Percentiles rank a stretch among this genome's conserved stretches.
Conservation (phyloP, 1,140 invertebrate genomes). For the Drosophila sechellia region DNA sequence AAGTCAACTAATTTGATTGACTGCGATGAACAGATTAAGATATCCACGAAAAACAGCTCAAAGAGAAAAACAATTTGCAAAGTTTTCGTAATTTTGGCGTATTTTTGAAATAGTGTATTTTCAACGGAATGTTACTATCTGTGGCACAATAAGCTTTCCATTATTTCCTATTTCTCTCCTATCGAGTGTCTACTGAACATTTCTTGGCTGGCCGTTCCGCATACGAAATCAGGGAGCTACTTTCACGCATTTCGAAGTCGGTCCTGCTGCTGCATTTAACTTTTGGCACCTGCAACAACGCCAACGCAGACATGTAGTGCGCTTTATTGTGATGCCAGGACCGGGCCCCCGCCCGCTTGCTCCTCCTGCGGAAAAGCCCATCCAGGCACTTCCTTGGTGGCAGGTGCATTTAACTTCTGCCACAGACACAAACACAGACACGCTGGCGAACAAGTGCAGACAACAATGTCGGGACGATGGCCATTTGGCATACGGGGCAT, state of each 20-base stretch:
- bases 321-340: constrained; percentile 19
- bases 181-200: not conserved
- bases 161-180: not conserved
- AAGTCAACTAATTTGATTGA: too few species aligned
- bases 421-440: constrained; percentile 59
- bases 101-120: too few species aligned
- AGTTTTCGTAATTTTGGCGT: too few species aligned
- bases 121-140: too few species aligned
- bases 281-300: constrained; percentile 64
- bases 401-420: constrained; percentile 80
- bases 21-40: too few species aligned
- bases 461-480: constrained; percentile 65
- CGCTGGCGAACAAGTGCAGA: constrained; percentile 44
- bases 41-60: too few species aligned
- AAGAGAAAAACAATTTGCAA: too few species aligned
- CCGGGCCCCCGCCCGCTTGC: not conserved
- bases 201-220: constrained; percentile 19
- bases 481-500: constrained; percentile 58
- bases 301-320: constrained; percentile 48
- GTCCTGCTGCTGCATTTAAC: constrained; percentile 42
- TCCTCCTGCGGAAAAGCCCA: constrained; percentile 15
- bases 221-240: constrained; percentile 13
- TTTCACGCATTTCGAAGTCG: constrained; percentile 57
- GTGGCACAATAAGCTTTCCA: too few species aligned
- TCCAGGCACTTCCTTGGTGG: constrained; percentile 44